These are phyloP conservation scores for Eidolon helvum DNA, from an alignment of 2,113 vertebrate species.

Conservation along the genomic window DNA sequence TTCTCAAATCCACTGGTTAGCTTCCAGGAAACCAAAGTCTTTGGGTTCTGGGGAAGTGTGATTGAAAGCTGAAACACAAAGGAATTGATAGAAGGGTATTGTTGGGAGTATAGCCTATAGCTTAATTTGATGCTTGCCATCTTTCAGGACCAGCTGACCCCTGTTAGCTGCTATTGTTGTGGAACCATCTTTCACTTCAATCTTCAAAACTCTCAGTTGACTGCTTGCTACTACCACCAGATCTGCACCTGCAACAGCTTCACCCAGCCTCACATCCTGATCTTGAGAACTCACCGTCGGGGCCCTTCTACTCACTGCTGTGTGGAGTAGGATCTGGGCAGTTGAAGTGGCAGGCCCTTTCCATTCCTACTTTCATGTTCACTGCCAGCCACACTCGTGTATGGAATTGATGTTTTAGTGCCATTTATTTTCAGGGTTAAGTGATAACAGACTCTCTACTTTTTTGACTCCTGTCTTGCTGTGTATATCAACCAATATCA, in stretches of 20 bases:
- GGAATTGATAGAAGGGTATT: neutral
- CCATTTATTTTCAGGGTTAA: neutral
- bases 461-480: neutral
- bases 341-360: neutral
- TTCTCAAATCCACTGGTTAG: neutral
- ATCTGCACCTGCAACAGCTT: conserved; percentile 25
- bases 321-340: neutral
- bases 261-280: neutral
- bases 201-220: neutral
- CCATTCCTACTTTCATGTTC: neutral
- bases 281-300: neutral
- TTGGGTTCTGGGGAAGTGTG: neutral
- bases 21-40: neutral
- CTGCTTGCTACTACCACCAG: conserved; percentile 54
- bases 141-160: neutral
- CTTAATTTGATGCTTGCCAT: neutral
- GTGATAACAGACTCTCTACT: neutral
- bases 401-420: neutral
- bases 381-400: neutral
- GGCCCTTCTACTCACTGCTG: neutral
- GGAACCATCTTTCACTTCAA: neutral
- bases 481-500: neutral
- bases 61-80: neutral
- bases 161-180: neutral
- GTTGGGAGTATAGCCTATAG: neutral